Evolutionary conservation across 2,113 vertebrate species (phyloP).

Genomic region (Pogona vitticeps): DNA sequence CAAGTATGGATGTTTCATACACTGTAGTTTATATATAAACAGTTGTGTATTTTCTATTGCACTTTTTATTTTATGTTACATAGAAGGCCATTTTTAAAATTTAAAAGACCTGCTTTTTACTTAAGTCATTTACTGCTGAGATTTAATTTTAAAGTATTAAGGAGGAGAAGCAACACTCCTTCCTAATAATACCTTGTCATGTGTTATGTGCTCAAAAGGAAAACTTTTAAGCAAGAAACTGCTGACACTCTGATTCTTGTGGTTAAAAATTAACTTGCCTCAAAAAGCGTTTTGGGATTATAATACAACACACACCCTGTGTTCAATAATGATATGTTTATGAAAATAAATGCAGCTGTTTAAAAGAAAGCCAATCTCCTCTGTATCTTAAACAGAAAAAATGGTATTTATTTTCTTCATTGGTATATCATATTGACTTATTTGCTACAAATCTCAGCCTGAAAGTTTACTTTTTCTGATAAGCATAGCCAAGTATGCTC

Average conservation of each 20-base stretch:
- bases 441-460: background rate
- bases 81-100: background rate
- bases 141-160: slow-evolving; percentile 28
- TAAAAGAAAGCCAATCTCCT: background rate
- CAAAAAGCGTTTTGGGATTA: accelerated
- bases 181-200: slow-evolving; percentile 38
- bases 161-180: slow-evolving; percentile 6
- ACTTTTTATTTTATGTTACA: background rate
- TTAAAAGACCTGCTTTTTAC: slow-evolving; percentile 6
- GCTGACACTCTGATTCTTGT: slow-evolving; percentile 44
- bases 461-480: background rate
- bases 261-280: slow-evolving; percentile 43
- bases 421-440: background rate
- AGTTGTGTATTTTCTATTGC: background rate
- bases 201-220: slow-evolving; percentile 46
- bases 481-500: background rate
- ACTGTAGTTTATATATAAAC: background rate
- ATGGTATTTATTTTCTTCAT: background rate
- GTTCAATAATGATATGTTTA: background rate
- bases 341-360: background rate
- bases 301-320: background rate
- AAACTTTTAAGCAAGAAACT: slow-evolving; percentile 34
- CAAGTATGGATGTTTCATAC: background rate
- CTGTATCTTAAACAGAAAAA: background rate
- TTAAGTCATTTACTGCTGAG: slow-evolving; percentile 17